Percentiles rank a stretch among this genome's conserved stretches.
These are phyloP conservation scores for Clupea harengus DNA, from an alignment of 2,113 vertebrate genomes.

Conservation along the genomic window DNA sequence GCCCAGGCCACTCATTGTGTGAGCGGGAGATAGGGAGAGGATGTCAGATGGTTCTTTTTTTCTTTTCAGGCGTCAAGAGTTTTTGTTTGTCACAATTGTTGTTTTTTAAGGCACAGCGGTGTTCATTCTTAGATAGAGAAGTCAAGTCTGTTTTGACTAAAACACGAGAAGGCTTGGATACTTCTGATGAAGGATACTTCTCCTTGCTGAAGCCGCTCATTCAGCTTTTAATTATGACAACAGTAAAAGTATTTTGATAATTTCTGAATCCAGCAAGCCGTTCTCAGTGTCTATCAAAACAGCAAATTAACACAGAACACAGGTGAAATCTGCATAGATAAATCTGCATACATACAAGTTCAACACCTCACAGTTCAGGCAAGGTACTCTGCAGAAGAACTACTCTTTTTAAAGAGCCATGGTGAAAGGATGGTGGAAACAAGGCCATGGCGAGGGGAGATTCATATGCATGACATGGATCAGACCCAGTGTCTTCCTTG, in stretches of 20 bases:
- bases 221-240: neutral
- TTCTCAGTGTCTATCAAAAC: no score
- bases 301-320: no score
- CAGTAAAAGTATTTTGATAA: neutral
- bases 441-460: neutral
- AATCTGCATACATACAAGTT: no score
- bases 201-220: neutral
- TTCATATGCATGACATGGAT: constrained; percentile 9
- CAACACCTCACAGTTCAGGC: no score
- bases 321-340: no score
- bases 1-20: neutral
- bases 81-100: neutral
- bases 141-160: neutral
- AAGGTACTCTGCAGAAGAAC: no score
- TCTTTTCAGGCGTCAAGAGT: neutral
- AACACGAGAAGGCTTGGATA: neutral
- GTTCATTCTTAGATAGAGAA: neutral
- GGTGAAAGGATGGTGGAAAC: neutral
- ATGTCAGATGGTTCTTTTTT: constrained; percentile 23
- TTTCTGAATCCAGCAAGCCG: neutral
- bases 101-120: neutral
- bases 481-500: neutral
- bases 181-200: neutral
- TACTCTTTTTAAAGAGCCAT: neutral
- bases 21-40: constrained; percentile 11